Evolutionary conservation across 2,797 vertebrate species (phyloP).

Genomic region (Paguma larvata): DNA sequence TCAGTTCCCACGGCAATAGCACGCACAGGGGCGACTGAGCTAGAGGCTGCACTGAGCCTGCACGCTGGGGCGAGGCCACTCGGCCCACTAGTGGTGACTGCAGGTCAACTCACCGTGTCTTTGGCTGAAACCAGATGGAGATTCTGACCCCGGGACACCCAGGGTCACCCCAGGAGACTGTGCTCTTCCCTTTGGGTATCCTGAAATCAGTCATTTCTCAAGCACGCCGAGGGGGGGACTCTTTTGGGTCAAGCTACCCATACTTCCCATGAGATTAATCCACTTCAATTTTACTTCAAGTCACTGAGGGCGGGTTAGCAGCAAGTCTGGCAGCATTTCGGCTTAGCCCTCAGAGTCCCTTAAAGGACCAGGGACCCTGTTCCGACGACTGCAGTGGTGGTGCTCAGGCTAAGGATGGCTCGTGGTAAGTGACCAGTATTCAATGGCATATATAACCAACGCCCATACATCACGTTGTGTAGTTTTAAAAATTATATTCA

Average conservation of each 20-base stretch:
- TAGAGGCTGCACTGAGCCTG: background rate
- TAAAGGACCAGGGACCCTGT: background rate
- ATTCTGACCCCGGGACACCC: background rate
- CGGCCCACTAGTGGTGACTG: background rate
- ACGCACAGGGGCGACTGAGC: background rate
- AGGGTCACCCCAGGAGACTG: background rate
- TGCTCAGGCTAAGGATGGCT: background rate
- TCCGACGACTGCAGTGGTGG: background rate
- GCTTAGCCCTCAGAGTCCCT: background rate
- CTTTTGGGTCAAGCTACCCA: background rate
- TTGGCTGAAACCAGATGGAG: background rate
- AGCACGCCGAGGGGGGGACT: background rate
- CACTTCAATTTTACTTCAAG: background rate
- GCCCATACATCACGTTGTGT: background rate
- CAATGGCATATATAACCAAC: background rate
- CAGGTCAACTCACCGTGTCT: background rate
- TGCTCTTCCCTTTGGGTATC: background rate
- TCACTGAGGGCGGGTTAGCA: background rate
- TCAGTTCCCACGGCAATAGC: background rate
- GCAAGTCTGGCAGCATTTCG: background rate
- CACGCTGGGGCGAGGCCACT: background rate
- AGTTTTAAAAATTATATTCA: slow-evolving; percentile 7
- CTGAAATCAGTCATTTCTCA: background rate
- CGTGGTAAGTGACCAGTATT: background rate
- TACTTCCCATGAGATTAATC: background rate